Conservation (phyloP, 2,888 invertebrate species). For the Cryptophagus acutangulus region DNA sequence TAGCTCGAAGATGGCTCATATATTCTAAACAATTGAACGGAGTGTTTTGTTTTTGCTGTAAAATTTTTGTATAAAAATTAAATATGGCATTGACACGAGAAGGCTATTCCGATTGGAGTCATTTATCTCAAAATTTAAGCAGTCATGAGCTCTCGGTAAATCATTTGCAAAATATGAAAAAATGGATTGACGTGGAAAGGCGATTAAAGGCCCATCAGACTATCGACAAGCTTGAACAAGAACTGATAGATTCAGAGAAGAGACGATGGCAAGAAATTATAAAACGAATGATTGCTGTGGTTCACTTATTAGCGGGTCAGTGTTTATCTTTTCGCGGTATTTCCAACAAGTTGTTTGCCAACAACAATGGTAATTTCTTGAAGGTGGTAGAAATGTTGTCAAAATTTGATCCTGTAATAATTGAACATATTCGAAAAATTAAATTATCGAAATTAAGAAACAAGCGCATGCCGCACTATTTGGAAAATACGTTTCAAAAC, state of each 20-base stretch:
- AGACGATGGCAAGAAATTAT: constrained; percentile 8
- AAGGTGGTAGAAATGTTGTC: constrained; percentile 6
- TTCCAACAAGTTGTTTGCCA: constrained; percentile 8
- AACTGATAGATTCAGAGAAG: constrained; percentile 3
- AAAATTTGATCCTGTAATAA: constrained; percentile 12
- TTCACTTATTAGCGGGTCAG: constrained; percentile 8
- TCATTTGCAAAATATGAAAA: not conserved
- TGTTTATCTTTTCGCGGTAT: constrained; percentile 11
- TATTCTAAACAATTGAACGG: constrained; percentile 6
- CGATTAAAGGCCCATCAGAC: constrained; percentile 2
- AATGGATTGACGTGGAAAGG: not conserved
- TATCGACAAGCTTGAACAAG: constrained; percentile 8
- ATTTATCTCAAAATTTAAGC: not conserved
- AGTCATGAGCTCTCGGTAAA: not conserved
- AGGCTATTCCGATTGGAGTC: not conserved
- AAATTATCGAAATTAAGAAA: constrained; percentile 1
- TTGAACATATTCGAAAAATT: constrained; percentile 5
- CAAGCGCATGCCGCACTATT: constrained; percentile 9
- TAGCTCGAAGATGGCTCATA: constrained; percentile 6
- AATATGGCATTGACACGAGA: constrained; percentile 5
- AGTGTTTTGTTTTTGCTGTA: constrained; percentile 10
- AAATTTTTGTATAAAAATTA: constrained; percentile 5
- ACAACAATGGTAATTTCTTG: constrained; percentile 13
- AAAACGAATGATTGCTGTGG: constrained; percentile 9
- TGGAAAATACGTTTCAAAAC: constrained; percentile 9